phyloP scores from a whole-genome alignment of 2,888 invertebrate species.

The Brachynemurus nebulosus region DNA sequence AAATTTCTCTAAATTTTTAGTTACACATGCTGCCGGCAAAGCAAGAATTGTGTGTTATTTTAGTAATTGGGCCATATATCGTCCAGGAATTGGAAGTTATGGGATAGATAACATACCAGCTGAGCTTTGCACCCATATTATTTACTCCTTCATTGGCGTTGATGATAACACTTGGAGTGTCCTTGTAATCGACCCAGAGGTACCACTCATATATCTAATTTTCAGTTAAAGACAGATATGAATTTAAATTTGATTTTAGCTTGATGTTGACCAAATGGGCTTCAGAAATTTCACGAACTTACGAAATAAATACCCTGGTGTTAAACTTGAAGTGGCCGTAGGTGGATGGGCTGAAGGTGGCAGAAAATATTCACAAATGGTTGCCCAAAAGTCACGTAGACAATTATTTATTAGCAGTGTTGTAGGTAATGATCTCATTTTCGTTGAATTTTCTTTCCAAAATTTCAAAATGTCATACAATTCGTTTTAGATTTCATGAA shows the following conservation, averaged over 20 bases:
- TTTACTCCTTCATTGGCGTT: slow-evolving; percentile 82
- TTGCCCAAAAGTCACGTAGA: slow-evolving; percentile 51
- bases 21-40: slow-evolving; percentile 16
- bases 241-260: slow-evolving; percentile 28
- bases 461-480: no score
- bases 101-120: slow-evolving; percentile 73
- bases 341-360: slow-evolving; percentile 90
- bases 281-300: slow-evolving; percentile 67
- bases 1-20: slow-evolving; percentile 3
- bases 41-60: slow-evolving; percentile 45
- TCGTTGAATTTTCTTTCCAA: no score
- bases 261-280: slow-evolving; percentile 61
- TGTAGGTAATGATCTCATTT: slow-evolving; percentile 41
- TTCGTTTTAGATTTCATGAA: slow-evolving; percentile 64
- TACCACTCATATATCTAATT: slow-evolving; percentile 30
- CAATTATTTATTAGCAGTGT: slow-evolving; percentile 60
- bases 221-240: no score
- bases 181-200: slow-evolving; percentile 68
- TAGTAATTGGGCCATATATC: slow-evolving; percentile 76
- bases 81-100: slow-evolving; percentile 69
- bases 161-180: slow-evolving; percentile 64
- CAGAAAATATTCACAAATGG: slow-evolving; percentile 72
- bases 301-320: slow-evolving; percentile 49
- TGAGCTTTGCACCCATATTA: slow-evolving; percentile 69
- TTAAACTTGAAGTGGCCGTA: slow-evolving; percentile 69